phyloP scores from a whole-genome alignment of 2,113 vertebrate genomes.

The Delphinus delphis region DNA sequence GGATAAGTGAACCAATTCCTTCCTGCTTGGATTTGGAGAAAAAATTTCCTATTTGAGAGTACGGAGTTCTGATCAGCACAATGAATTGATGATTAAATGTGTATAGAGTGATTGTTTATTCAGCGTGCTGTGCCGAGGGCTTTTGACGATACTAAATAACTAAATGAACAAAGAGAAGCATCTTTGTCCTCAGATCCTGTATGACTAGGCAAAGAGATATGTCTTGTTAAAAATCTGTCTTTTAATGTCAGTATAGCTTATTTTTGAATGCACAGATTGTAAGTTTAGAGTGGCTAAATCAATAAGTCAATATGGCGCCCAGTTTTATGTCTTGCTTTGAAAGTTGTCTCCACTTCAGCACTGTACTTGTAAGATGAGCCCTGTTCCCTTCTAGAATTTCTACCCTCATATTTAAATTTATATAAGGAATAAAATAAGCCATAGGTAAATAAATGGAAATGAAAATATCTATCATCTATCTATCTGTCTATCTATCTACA shows the following conservation, averaged over 20 bases:
- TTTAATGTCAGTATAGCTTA: not conserved
- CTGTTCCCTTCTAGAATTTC: not conserved
- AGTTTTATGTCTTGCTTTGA: not conserved
- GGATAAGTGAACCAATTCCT: not conserved
- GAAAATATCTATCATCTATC: not conserved
- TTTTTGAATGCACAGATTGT: not conserved
- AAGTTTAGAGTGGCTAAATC: not conserved
- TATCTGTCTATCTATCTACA: too few species aligned
- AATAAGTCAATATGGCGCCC: not conserved
- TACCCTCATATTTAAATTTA: not conserved
- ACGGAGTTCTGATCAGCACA: not conserved
- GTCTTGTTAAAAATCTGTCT: not conserved
- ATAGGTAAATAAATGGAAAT: not conserved
- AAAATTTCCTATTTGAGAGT: not conserved
- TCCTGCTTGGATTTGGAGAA: not conserved
- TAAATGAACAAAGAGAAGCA: not conserved
- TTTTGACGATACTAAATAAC: not conserved
- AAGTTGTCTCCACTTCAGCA: not conserved
- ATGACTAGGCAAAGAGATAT: not conserved
- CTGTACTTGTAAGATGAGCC: not conserved
- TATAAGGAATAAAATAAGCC: not conserved
- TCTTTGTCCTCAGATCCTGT: not conserved
- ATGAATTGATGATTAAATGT: fast-evolving
- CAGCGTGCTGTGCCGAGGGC: not conserved
- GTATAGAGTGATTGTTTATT: not conserved